Evolutionary conservation across 2,797 vertebrate genomes (phyloP).

Genomic region (Urosaurus nigricauda): DNA sequence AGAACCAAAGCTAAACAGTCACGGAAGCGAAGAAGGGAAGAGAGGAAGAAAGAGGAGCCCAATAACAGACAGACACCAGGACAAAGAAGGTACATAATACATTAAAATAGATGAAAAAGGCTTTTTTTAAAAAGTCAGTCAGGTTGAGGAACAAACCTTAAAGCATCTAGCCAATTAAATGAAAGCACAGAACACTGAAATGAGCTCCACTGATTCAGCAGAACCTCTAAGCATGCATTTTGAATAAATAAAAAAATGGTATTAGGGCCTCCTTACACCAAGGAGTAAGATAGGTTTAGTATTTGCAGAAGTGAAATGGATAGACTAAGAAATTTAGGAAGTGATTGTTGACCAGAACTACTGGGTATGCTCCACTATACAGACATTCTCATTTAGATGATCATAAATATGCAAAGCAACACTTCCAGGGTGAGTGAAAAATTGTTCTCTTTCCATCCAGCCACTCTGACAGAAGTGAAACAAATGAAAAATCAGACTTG

Average conservation of each 20-base stretch:
- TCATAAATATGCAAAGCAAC: background rate
- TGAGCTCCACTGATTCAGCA: background rate
- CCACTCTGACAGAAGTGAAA: slow-evolving; percentile 77
- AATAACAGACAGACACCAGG: slow-evolving; percentile 67
- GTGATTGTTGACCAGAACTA: background rate
- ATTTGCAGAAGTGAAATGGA: background rate
- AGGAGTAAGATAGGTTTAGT: background rate
- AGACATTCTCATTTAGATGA: background rate
- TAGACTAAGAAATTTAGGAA: background rate
- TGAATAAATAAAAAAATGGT: background rate
- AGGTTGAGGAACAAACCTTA: background rate
- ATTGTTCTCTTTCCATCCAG: slow-evolving; percentile 49
- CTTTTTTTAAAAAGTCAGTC: background rate
- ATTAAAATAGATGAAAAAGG: background rate
- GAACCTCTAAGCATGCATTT: background rate
- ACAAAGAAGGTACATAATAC: slow-evolving; percentile 79
- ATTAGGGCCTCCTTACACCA: background rate
- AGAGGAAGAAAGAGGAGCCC: slow-evolving; percentile 76
- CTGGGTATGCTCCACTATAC: no score
- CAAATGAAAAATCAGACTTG: slow-evolving; percentile 80
- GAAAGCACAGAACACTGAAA: background rate
- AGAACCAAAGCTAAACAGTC: slow-evolving; percentile 84
- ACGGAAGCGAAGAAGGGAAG: slow-evolving; percentile 84
- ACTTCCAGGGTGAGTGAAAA: background rate
- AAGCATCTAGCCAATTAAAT: background rate